phyloP scores from a whole-genome alignment of 2,797 vertebrate species.

The Anniella stebbinsi region DNA sequence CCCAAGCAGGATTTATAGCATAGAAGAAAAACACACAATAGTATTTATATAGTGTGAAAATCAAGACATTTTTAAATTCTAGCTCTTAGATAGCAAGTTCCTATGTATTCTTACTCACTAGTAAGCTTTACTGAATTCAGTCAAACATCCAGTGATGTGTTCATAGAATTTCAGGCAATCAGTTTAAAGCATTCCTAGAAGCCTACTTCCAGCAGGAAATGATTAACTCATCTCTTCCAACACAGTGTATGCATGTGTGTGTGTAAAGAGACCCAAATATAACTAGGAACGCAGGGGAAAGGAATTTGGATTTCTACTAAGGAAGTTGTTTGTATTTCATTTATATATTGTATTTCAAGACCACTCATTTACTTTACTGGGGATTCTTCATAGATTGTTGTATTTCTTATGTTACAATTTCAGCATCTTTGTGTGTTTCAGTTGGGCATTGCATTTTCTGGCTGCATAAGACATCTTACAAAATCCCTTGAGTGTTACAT shows the following conservation, averaged over 20 bases:
- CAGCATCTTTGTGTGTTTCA: not conserved
- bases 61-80: not conserved
- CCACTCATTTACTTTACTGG: not conserved
- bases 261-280: not conserved
- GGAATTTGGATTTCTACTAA: not conserved
- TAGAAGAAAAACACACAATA: constrained; percentile 18
- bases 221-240: constrained; percentile 2
- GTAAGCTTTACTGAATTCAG: not conserved
- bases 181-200: not conserved
- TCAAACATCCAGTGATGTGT: not conserved
- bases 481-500: not conserved
- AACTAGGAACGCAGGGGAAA: not conserved
- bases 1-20: not conserved
- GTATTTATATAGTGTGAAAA: not conserved
- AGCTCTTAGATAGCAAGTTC: not conserved
- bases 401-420: not conserved
- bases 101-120: not conserved
- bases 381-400: not conserved
- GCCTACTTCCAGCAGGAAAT: not conserved
- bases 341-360: not conserved
- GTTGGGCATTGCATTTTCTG: not conserved
- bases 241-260: not conserved
- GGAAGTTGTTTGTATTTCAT: not conserved
- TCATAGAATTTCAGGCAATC: not conserved
- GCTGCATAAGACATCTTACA: not conserved